phyloP scores from a whole-genome alignment of 37 sponge, comb jelly and placozoan genomes.

The Hexactinellida sp. region DNA sequence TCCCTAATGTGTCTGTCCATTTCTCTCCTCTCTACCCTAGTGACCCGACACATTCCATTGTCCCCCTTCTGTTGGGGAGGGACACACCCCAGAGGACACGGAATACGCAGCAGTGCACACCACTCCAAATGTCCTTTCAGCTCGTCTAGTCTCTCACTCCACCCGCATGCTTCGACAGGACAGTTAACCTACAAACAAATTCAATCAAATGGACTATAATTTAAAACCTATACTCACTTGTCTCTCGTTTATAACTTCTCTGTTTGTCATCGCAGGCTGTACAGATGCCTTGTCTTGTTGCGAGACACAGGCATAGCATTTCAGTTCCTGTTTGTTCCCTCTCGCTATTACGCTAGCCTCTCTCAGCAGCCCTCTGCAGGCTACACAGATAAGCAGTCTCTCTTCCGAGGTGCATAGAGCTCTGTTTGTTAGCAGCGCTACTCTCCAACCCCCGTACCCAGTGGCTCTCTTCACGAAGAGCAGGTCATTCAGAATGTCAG shows the following conservation, averaged over 20 bases:
- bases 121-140: background rate
- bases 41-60: background rate
- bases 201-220: background rate
- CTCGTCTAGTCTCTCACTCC: background rate
- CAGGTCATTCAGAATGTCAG: no score
- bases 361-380: background rate
- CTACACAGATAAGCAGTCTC: background rate
- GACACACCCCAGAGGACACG: background rate
- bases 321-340: background rate
- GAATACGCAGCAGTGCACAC: background rate
- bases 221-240: no score
- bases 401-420: background rate
- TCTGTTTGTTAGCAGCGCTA: background rate
- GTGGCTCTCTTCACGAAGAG: background rate
- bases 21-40: background rate
- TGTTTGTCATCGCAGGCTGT: background rate
- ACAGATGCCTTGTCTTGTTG: background rate
- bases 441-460: background rate
- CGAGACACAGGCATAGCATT: background rate
- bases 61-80: background rate
- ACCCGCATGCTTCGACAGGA: background rate
- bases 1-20: background rate
- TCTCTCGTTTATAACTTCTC: background rate
- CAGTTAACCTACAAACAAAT: background rate
- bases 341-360: background rate